These are phyloP conservation scores for Sesamia nonagrioides DNA, from an alignment of 1,140 invertebrate species.

Conservation along the genomic window DNA sequence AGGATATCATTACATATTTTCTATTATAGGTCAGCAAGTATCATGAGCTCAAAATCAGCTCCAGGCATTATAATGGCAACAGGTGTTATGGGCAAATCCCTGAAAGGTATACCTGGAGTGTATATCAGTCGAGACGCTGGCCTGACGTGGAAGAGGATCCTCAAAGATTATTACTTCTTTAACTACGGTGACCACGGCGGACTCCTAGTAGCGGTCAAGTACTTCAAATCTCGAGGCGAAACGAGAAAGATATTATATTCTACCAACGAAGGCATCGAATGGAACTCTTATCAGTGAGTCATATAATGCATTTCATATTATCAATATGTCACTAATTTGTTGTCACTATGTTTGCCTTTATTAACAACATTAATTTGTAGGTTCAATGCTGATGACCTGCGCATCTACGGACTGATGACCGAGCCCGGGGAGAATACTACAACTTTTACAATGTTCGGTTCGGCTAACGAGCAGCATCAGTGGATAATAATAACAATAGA, in stretches of 20 bases:
- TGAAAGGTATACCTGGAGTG: conserved; percentile 94
- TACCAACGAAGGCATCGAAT: conserved; percentile 94
- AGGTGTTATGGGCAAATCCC: conserved; percentile 92
- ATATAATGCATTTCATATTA: conserved; percentile 39
- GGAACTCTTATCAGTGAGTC: conserved; percentile 89
- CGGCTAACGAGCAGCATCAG: conserved; percentile 91
- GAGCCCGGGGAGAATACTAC: conserved; percentile 97
- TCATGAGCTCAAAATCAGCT: conserved; percentile 95
- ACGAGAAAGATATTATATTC: conserved; percentile 95
- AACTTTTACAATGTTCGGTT: conserved; percentile 96
- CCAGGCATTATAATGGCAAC: conserved; percentile 96
- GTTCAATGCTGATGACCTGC: conserved; percentile 92
- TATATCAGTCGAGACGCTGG: conserved; percentile 95
- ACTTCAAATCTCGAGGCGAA: conserved; percentile 91
- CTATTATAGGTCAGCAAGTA: conserved; percentile 89
- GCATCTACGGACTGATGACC: conserved; percentile 95
- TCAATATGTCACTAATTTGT: conserved; percentile 43
- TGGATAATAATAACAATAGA: conserved; percentile 97
- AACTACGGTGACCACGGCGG: conserved; percentile 97
- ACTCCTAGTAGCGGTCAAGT: conserved; percentile 94
- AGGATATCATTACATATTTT: conserved; percentile 40
- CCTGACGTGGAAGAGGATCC: conserved; percentile 93
- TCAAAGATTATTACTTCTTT: conserved; percentile 95
- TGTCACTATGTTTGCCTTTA: conserved; percentile 31
- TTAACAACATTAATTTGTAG: conserved; percentile 63